These are phyloP conservation scores for Tragopan temminckii DNA, from an alignment of 2,797 vertebrate genomes.

Conservation along the genomic window DNA sequence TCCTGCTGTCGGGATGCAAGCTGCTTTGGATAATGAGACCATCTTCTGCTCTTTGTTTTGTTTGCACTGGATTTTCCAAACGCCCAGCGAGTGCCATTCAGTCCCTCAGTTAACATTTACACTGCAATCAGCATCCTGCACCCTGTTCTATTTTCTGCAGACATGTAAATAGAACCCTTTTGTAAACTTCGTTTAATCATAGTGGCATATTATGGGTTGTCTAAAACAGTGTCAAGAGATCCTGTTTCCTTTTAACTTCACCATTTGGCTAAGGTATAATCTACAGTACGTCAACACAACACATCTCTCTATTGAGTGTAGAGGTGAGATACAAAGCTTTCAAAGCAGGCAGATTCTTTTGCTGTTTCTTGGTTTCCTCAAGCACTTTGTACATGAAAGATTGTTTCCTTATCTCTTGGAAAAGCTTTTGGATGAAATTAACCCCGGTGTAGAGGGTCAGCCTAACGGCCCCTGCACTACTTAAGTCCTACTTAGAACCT, in stretches of 20 bases:
- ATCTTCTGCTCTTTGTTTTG: not conserved
- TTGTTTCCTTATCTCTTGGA: slow-evolving; percentile 73
- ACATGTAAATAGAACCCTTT: slow-evolving; percentile 83
- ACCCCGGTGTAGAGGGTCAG: slow-evolving; percentile 63
- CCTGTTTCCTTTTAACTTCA: slow-evolving; percentile 81
- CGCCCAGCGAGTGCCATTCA: not conserved
- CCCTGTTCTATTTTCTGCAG: slow-evolving; percentile 83
- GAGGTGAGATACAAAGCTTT: slow-evolving; percentile 72
- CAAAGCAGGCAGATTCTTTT: slow-evolving; percentile 72
- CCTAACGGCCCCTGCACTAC: slow-evolving; percentile 4
- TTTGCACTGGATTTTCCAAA: slow-evolving; percentile 8
- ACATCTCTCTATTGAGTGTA: slow-evolving; percentile 72
- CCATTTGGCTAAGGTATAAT: slow-evolving; percentile 72
- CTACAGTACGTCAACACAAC: slow-evolving; percentile 72
- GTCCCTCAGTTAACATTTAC: slow-evolving; percentile 73
- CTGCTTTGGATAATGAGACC: not conserved
- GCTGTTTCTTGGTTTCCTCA: slow-evolving; percentile 74
- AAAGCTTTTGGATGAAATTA: slow-evolving; percentile 75
- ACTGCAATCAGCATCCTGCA: slow-evolving; percentile 77
- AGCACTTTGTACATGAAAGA: slow-evolving; percentile 72
- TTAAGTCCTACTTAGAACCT: slow-evolving; percentile 59
- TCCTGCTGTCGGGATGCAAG: not conserved
- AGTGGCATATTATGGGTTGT: slow-evolving; percentile 80
- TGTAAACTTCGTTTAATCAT: slow-evolving; percentile 76
- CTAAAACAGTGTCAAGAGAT: slow-evolving; percentile 82